A percentile compares a stretch with the other conserved stretches of the same genome.
These are phyloP conservation scores for Epinotia demarniana DNA, from an alignment of 2,888 invertebrate genomes.

Conservation along the genomic window DNA sequence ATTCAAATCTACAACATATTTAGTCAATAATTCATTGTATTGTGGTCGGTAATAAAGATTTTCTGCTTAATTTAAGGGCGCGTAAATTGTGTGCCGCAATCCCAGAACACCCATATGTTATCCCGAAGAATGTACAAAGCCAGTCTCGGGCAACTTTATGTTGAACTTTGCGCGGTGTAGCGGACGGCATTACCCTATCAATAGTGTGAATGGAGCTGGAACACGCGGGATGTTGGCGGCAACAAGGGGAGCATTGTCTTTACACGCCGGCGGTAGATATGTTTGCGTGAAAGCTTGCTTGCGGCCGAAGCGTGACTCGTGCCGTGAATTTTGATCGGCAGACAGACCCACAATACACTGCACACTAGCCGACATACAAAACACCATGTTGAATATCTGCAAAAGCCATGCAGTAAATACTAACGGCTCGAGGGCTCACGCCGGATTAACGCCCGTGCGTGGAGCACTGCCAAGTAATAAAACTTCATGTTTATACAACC, in stretches of 20 bases:
- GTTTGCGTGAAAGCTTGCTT: slow-evolving; percentile 54
- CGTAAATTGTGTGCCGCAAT: slow-evolving; percentile 36
- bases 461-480: slow-evolving; percentile 84
- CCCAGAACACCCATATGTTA: slow-evolving; percentile 29
- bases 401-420: slow-evolving; percentile 73
- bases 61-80: slow-evolving; percentile 22
- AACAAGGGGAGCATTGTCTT: slow-evolving; percentile 37
- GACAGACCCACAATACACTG: slow-evolving; percentile 33
- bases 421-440: slow-evolving; percentile 68
- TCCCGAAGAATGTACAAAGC: slow-evolving; percentile 36
- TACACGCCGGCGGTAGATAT: slow-evolving; percentile 44
- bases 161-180: slow-evolving; percentile 24
- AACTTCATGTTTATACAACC: slow-evolving; percentile 81
- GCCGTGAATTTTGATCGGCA: slow-evolving; percentile 56
- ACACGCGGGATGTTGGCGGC: slow-evolving; percentile 33
- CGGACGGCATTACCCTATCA: slow-evolving; percentile 34
- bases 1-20: background rate
- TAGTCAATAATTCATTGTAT: slow-evolving; percentile 9
- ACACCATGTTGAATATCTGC: slow-evolving; percentile 45
- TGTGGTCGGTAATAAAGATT: slow-evolving; percentile 11
- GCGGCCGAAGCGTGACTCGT: slow-evolving; percentile 49
- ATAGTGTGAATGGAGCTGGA: slow-evolving; percentile 35
- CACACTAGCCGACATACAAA: slow-evolving; percentile 33
- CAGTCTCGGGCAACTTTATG: slow-evolving; percentile 28
- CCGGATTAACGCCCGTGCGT: slow-evolving; percentile 78